Conservation (phyloP, 2,113 vertebrate genomes). For the Typhlomys cinereus region DNA sequence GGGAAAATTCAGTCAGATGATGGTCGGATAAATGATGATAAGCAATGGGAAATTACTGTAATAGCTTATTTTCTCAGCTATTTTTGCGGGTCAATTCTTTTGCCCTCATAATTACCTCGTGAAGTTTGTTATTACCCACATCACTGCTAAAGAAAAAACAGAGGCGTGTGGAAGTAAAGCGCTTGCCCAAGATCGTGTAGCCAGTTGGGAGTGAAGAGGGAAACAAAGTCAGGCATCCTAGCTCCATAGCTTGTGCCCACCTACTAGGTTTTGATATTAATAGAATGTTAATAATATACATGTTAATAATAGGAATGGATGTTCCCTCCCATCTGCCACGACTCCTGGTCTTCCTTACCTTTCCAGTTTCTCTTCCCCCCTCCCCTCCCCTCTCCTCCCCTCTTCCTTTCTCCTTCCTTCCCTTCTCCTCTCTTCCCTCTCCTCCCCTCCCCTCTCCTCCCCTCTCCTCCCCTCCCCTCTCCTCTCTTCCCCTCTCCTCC, state of each 20-base stretch:
- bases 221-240: not conserved
- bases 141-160: not conserved
- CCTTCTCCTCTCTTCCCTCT: too few relatives aligned
- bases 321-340: not conserved
- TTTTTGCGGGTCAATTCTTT: not conserved
- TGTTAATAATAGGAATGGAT: too few relatives aligned
- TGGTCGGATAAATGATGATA: not conserved
- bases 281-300: too few relatives aligned
- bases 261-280: too few relatives aligned
- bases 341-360: not conserved
- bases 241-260: not conserved
- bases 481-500: too few relatives aligned
- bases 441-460: too few relatives aligned
- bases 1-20: not conserved
- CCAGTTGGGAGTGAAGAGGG: not conserved
- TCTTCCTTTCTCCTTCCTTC: too few relatives aligned
- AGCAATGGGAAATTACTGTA: not conserved
- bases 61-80: not conserved
- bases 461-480: too few relatives aligned
- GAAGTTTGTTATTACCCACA: not conserved
- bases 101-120: not conserved
- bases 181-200: not conserved
- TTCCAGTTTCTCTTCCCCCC: too few relatives aligned
- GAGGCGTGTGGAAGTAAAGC: not conserved
- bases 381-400: too few relatives aligned